Percentiles rank a stretch among this genome's conserved stretches.
phyloP scores from a whole-genome alignment of 30 jellyfish, hydroid and myxozoan genomes.

The Aurelia sp. region DNA sequence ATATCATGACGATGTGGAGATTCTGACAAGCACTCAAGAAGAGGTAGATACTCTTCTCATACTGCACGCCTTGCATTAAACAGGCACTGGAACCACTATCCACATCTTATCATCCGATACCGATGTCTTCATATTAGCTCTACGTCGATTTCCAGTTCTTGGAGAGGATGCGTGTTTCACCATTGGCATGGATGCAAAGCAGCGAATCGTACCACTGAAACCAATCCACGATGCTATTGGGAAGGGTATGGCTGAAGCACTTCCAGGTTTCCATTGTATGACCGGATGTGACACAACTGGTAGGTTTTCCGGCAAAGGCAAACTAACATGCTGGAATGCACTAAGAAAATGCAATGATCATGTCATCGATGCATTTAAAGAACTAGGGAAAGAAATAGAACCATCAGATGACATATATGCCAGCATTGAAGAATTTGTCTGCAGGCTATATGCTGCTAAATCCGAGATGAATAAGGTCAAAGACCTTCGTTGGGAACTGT shows the following conservation, averaged over 20 bases:
- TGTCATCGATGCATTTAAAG: too few species aligned
- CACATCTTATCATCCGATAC: conserved; percentile 24
- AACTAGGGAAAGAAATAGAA: too few species aligned
- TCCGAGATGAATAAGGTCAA: too few species aligned
- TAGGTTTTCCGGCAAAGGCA: neutral
- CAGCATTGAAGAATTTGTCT: too few species aligned
- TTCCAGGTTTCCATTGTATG: neutral
- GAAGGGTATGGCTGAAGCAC: neutral
- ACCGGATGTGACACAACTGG: neutral
- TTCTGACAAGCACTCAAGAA: neutral
- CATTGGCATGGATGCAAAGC: neutral
- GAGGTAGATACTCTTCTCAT: neutral
- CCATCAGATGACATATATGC: too few species aligned
- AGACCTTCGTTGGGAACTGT: too few species aligned
- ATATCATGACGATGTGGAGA: neutral
- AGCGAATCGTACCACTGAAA: neutral
- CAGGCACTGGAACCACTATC: neutral
- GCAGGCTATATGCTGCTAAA: too few species aligned
- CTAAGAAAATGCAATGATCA: neutral
- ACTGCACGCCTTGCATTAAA: neutral
- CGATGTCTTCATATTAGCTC: conserved; percentile 25
- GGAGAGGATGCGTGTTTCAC: neutral
- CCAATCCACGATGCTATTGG: conserved; percentile 2
- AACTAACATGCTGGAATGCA: neutral
- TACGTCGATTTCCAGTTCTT: neutral